Conservation (phyloP, 2,888 invertebrate genomes). For the Escarpia spicata region DNA sequence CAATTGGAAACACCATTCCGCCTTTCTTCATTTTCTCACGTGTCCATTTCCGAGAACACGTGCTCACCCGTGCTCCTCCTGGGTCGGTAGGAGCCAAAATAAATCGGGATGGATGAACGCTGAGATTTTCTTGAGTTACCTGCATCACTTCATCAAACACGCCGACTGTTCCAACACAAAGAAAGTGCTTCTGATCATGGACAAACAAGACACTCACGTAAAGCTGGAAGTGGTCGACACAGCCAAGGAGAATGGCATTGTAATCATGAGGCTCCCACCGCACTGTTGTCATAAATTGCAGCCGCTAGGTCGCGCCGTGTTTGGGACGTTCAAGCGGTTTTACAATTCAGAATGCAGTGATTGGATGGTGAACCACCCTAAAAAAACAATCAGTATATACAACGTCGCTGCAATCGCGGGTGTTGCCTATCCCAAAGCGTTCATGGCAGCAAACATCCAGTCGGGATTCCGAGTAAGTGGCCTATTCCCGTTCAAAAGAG, state of each 20-base stretch:
- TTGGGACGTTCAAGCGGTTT: conserved; percentile 59
- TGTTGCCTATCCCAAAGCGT: background rate
- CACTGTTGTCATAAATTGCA: conserved; percentile 51
- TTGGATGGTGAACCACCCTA: conserved; percentile 56
- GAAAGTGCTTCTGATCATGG: conserved; percentile 47
- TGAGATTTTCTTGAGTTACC: conserved; percentile 29
- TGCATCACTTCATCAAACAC: conserved; percentile 51
- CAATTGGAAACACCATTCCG: too few species aligned
- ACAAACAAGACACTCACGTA: conserved; percentile 52
- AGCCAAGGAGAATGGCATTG: conserved; percentile 58
- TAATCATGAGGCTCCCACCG: conserved; percentile 57
- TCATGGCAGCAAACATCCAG: background rate
- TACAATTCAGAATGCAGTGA: conserved; percentile 47
- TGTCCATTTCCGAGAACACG: too few species aligned
- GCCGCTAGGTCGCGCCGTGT: conserved; percentile 59
- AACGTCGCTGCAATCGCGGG: conserved; percentile 48
- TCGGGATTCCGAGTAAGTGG: background rate
- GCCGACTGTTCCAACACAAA: conserved; percentile 45
- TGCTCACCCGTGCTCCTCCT: too few species aligned
- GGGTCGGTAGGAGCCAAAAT: background rate
- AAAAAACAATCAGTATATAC: conserved; percentile 61
- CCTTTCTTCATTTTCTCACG: too few species aligned
- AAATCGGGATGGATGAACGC: conserved; percentile 40
- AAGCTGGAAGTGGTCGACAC: conserved; percentile 46
- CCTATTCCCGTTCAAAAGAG: background rate